phyloP scores from a whole-genome alignment of 2,797 vertebrate genomes.

The Tiaroga cobitis region DNA sequence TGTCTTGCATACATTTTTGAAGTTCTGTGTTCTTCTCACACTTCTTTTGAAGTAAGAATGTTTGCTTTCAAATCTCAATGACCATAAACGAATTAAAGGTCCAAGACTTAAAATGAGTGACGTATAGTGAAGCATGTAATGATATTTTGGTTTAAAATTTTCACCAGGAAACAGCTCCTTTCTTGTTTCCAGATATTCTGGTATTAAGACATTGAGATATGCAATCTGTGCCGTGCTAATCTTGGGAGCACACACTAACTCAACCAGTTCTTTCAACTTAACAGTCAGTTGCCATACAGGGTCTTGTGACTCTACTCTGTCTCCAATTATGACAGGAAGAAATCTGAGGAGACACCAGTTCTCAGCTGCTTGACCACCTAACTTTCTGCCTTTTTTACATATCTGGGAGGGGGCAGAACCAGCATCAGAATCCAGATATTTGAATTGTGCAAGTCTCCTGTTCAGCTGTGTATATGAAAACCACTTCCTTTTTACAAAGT shows the following conservation, averaged over 20 bases:
- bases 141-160: no score
- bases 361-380: conserved; percentile 54
- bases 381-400: background rate
- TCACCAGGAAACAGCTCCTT: background rate
- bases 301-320: conserved; percentile 38
- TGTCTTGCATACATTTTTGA: no score
- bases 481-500: conserved; percentile 40
- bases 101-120: background rate
- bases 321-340: conserved; percentile 55
- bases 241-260: conserved; percentile 34
- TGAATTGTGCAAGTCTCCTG: conserved; percentile 38
- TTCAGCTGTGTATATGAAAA: conserved; percentile 42
- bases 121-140: no score
- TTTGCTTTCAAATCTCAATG: conserved; percentile 41
- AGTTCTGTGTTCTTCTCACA: no score
- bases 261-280: conserved; percentile 34
- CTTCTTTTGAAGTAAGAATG: conserved; percentile 26
- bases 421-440: conserved; percentile 36
- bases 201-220: conserved; percentile 27
- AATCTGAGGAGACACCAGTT: conserved; percentile 60
- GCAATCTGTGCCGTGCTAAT: conserved; percentile 24
- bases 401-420: conserved; percentile 1
- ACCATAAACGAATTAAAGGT: background rate
- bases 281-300: conserved; percentile 28
- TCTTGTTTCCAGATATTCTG: conserved; percentile 40